Evolutionary conservation across 2,797 vertebrate genomes (phyloP).

Genomic region (Smutsia temminckii): DNA sequence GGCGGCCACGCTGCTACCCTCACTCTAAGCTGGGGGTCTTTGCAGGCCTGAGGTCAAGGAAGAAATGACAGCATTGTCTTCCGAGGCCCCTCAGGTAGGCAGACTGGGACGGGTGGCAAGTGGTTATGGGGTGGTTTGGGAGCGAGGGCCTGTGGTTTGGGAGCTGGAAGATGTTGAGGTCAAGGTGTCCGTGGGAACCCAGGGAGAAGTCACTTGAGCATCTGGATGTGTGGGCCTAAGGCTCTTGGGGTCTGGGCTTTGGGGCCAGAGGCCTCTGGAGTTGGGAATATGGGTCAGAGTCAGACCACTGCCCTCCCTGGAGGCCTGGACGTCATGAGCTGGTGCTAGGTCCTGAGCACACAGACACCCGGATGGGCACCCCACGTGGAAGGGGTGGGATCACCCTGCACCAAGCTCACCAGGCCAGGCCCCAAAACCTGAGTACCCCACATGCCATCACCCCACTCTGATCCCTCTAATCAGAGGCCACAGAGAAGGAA

Average conservation of each 20-base stretch:
- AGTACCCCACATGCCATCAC: too few relatives aligned
- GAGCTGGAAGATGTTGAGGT: neutral
- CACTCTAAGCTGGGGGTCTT: too few relatives aligned
- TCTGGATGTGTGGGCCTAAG: neutral
- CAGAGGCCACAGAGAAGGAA: neutral
- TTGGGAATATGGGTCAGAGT: too few relatives aligned
- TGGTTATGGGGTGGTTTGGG: neutral
- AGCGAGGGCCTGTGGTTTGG: neutral
- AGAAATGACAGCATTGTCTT: too few relatives aligned
- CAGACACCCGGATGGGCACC: neutral
- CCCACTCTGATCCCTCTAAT: neutral
- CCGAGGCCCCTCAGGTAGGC: neutral
- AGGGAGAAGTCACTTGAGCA: neutral
- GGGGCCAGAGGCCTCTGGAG: neutral
- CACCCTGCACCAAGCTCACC: too few relatives aligned
- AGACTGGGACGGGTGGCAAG: neutral
- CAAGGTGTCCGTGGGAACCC: neutral
- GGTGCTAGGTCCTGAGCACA: neutral
- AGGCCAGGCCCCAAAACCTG: too few relatives aligned
- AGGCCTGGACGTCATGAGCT: neutral
- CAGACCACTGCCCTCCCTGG: neutral
- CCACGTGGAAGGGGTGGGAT: too few relatives aligned
- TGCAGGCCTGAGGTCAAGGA: neutral
- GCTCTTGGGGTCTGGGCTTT: neutral
- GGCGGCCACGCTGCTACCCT: too few relatives aligned